A percentile compares a stretch with the other conserved stretches of the same genome.
Conservation (phyloP, 2,797 vertebrate genomes). For the Clarias laeviceps region DNA sequence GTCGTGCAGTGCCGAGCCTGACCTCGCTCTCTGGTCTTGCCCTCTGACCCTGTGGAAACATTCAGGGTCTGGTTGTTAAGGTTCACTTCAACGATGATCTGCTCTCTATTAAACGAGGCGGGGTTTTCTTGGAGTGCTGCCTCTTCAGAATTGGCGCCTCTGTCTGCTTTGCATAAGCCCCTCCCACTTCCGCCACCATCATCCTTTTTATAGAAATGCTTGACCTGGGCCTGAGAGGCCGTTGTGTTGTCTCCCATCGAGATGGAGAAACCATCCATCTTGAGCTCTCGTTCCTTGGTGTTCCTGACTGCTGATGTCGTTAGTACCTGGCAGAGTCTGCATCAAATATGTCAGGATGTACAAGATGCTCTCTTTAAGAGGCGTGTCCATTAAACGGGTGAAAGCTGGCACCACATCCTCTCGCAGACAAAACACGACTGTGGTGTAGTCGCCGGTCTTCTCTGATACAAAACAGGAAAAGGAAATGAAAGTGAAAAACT, state of each 20-base stretch:
- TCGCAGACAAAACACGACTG: slow-evolving; percentile 91
- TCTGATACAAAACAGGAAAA: slow-evolving; percentile 84
- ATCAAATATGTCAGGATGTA: slow-evolving; percentile 94
- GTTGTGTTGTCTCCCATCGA: slow-evolving; percentile 81
- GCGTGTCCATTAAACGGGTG: slow-evolving; percentile 96
- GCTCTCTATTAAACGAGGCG: slow-evolving; percentile 86
- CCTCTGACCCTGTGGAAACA: slow-evolving; percentile 89
- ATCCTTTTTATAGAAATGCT: slow-evolving; percentile 88
- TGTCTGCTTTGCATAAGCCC: slow-evolving; percentile 82
- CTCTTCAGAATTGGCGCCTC: slow-evolving; percentile 66
- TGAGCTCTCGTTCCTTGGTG: slow-evolving; percentile 77
- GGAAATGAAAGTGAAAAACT: neutral
- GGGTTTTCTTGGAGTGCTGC: slow-evolving; percentile 75
- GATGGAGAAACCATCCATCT: slow-evolving; percentile 80
- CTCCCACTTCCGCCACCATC: slow-evolving; percentile 62
- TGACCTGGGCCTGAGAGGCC: slow-evolving; percentile 37
- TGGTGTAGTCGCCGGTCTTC: slow-evolving; percentile 92
- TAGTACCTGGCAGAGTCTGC: slow-evolving; percentile 88
- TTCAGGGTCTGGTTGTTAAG: slow-evolving; percentile 98
- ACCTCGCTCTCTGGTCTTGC: slow-evolving; percentile 65
- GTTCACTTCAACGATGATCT: slow-evolving; percentile 99
- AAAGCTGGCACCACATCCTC: slow-evolving; percentile 96
- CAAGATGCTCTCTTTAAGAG: slow-evolving; percentile 91
- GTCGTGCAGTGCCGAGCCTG: slow-evolving; percentile 65
- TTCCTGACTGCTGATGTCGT: neutral